These are phyloP conservation scores for Dreissena polymorpha DNA, from an alignment of 1,140 invertebrate species.

Conservation along the genomic window DNA sequence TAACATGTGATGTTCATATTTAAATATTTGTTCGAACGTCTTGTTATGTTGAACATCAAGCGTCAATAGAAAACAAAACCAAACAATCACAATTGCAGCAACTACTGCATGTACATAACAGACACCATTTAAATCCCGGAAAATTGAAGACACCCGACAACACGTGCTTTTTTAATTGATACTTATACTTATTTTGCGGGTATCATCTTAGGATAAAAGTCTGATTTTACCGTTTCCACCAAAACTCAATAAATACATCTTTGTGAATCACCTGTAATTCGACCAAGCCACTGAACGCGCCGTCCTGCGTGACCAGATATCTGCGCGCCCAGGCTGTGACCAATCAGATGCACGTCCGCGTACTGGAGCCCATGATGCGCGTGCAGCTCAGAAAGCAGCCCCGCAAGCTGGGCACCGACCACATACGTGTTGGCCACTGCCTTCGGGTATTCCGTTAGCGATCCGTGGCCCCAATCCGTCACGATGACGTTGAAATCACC, in stretches of 20 bases:
- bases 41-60: too few relatives aligned
- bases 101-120: too few relatives aligned
- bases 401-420: slow-evolving; percentile 93
- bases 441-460: slow-evolving; percentile 91
- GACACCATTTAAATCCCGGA: too few relatives aligned
- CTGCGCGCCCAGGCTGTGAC: slow-evolving; percentile 94
- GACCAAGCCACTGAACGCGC: slow-evolving; percentile 88
- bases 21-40: too few relatives aligned
- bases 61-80: too few relatives aligned
- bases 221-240: too few relatives aligned
- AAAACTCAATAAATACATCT: too few relatives aligned
- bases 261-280: slow-evolving; percentile 83
- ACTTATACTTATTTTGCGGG: too few relatives aligned
- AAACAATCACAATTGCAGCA: too few relatives aligned
- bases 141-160: too few relatives aligned
- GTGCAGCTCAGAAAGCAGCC: slow-evolving; percentile 79
- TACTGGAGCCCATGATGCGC: not conserved
- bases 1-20: not conserved
- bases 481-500: slow-evolving; percentile 88
- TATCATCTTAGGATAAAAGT: too few relatives aligned
- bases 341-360: slow-evolving; percentile 87
- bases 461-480: slow-evolving; percentile 96
- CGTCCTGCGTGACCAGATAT: slow-evolving; percentile 93
- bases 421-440: slow-evolving; percentile 95
- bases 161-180: too few relatives aligned